These are phyloP conservation scores for Drosophila arizonae DNA, from an alignment of 1,140 invertebrate genomes.

Conservation along the genomic window DNA sequence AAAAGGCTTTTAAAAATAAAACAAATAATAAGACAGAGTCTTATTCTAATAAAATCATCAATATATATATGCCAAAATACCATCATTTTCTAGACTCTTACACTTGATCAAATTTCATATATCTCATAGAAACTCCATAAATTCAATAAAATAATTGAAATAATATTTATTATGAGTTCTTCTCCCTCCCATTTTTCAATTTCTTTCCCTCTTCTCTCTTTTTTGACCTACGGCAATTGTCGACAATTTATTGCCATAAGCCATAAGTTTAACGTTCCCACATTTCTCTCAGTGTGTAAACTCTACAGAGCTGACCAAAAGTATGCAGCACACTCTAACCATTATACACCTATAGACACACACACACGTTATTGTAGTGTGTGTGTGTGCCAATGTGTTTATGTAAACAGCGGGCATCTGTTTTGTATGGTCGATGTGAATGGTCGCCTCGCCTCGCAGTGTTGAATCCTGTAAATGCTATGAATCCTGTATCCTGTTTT, in stretches of 20 bases:
- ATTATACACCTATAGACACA: constrained; percentile 1
- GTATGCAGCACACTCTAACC: constrained; percentile 6
- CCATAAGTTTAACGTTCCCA: too few species aligned
- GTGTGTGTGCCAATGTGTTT: constrained; percentile 24
- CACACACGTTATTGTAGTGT: not conserved
- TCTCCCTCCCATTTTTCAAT: not conserved
- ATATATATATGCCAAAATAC: too few species aligned
- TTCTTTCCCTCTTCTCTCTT: too few species aligned
- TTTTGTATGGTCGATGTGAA: constrained; percentile 46
- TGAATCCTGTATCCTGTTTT: constrained; percentile 25
- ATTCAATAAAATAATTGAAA: too few species aligned
- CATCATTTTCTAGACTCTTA: too few species aligned
- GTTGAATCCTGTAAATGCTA: constrained; percentile 21
- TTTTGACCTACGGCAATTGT: not conserved
- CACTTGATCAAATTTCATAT: too few species aligned
- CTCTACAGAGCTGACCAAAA: constrained; percentile 5
- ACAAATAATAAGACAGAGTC: too few species aligned
- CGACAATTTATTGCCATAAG: too few species aligned
- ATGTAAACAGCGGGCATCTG: constrained; percentile 50
- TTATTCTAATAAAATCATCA: too few species aligned
- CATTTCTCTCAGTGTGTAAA: constrained; percentile 13
- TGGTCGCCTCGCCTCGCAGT: constrained; percentile 17
- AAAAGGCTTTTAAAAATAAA: too few species aligned
- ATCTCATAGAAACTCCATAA: too few species aligned
- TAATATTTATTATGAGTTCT: too few species aligned